A percentile compares a stretch with the other conserved stretches of the same genome.
phyloP scores from a whole-genome alignment of 2,113 vertebrate genomes.

The Pogona vitticeps region DNA sequence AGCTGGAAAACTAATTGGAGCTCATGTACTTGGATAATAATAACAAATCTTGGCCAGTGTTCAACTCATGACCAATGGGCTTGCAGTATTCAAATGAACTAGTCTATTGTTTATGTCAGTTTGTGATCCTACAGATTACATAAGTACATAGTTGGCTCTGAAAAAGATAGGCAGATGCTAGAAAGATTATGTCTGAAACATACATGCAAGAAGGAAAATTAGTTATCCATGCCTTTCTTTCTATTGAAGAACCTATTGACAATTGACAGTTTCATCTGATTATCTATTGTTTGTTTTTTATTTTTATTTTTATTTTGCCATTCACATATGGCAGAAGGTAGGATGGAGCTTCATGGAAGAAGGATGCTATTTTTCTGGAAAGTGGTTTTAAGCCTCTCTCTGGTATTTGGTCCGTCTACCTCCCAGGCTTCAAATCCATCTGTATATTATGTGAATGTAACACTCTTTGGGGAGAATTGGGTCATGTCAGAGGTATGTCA shows the following conservation, averaged over 20 bases:
- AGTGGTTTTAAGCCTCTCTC: slow-evolving; percentile 14
- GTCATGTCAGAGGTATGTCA: slow-evolving; percentile 51
- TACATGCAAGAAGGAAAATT: slow-evolving; percentile 18
- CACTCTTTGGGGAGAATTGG: slow-evolving; percentile 41
- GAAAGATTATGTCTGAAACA: slow-evolving; percentile 43
- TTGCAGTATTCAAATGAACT: slow-evolving; percentile 31
- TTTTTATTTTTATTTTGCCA: slow-evolving; percentile 25
- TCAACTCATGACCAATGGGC: slow-evolving; percentile 38
- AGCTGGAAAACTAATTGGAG: neutral
- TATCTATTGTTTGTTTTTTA: neutral
- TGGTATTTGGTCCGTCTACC: slow-evolving; percentile 43
- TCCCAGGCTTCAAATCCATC: slow-evolving; percentile 35
- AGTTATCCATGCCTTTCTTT: neutral
- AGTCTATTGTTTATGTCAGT: slow-evolving; percentile 22
- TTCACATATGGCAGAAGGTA: slow-evolving; percentile 29
- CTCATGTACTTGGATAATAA: neutral
- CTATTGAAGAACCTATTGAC: neutral
- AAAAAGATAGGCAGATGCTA: slow-evolving; percentile 23
- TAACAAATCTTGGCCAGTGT: neutral
- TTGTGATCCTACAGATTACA: slow-evolving; percentile 53
- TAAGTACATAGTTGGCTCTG: slow-evolving; percentile 45
- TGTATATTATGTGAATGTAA: slow-evolving; percentile 52
- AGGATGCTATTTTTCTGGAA: slow-evolving; percentile 33
- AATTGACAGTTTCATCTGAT: neutral
- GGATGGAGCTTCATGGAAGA: slow-evolving; percentile 21